Base-by-base conservation (phyloP, 2,113 vertebrate species). In the Scartelaos histophorus region DNA sequence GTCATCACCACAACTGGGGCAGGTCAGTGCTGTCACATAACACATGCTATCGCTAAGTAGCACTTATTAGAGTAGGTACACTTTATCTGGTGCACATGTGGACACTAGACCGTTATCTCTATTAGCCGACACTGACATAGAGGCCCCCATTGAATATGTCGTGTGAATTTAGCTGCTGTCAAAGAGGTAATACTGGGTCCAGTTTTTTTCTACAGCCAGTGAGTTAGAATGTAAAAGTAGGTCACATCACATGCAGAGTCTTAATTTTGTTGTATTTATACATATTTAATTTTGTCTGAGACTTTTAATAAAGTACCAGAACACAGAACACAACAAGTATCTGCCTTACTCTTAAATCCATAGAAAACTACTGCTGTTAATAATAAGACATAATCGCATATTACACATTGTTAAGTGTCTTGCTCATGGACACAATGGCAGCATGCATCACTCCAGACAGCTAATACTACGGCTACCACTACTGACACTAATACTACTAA, bases 1-100 rank as follows among this genome's bases (percentile, higher is more conserved):
- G 93, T 97, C 62, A 95, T 98, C 91, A 95, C 95, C 21, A 99
- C 97, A 1, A 97, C 96, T 0, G 98, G 97, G 77, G 96, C 97
- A 94, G 96, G 98, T 29, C 0, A 0, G 29, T 71, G 65, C 81
- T 70, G 67, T 80, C 54, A 21, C 56, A 21, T 53, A 45, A 73
- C 75, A 66, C 71, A 49, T 9, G 35, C 43, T 19, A 45, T 46
- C n/a, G 1, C 65, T 24, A 21, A 46, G 38, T 24, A 66, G 35
- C 45, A 66, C n/a, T 46, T 47, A 66, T 64, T 25, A 66, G 43
- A 64, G 61, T 11, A 43, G 34, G 19, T 64, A 43, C 34, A 38
- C 3, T 35, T 64, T 64, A 64, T 64, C 29, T 38, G 38, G 29
- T 9, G 24, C 58, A 34, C 58, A 61, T 61, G 56, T 46, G 66